Evolutionary conservation across 2,888 invertebrate genomes (phyloP).

Genomic region (Fragum whitleyi): DNA sequence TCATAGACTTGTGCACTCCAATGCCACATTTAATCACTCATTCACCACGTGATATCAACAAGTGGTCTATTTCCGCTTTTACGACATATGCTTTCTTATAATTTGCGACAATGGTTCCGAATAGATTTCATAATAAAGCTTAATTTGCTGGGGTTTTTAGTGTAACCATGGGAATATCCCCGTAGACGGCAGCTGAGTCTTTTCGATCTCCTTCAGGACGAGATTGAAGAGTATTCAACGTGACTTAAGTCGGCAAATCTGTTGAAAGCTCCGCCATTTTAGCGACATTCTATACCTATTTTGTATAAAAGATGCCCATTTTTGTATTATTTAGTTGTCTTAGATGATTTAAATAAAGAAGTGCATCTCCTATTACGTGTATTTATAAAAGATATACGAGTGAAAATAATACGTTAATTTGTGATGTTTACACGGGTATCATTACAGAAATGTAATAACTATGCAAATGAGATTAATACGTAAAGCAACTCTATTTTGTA

Average conservation of each 20-base stretch:
- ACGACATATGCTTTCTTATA: conserved; percentile 44
- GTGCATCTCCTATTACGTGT: too few relatives aligned
- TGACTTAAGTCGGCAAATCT: neutral
- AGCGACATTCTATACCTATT: neutral
- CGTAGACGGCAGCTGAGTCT: conserved; percentile 36
- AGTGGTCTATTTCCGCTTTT: conserved; percentile 54
- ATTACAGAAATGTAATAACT: too few relatives aligned
- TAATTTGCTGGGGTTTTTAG: conserved; percentile 47
- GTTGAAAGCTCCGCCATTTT: neutral
- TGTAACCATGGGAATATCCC: conserved; percentile 35
- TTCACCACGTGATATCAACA: conserved; percentile 40
- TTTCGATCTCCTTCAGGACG: neutral
- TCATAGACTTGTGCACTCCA: conserved; percentile 15
- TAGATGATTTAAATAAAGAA: too few relatives aligned
- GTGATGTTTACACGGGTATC: too few relatives aligned
- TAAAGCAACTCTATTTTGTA: too few relatives aligned
- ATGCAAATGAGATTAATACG: too few relatives aligned
- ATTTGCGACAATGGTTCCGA: conserved; percentile 57
- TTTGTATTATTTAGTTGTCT: neutral
- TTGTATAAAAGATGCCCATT: neutral
- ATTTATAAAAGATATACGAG: too few relatives aligned
- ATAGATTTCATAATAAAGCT: conserved; percentile 54
- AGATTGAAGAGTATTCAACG: neutral
- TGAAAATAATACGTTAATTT: too few relatives aligned
- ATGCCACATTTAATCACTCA: conserved; percentile 30